A percentile compares a stretch with the other conserved stretches of the same genome.
Evolutionary conservation across 1,140 invertebrate genomes (phyloP).

Genomic region (Aplysia californica): DNA sequence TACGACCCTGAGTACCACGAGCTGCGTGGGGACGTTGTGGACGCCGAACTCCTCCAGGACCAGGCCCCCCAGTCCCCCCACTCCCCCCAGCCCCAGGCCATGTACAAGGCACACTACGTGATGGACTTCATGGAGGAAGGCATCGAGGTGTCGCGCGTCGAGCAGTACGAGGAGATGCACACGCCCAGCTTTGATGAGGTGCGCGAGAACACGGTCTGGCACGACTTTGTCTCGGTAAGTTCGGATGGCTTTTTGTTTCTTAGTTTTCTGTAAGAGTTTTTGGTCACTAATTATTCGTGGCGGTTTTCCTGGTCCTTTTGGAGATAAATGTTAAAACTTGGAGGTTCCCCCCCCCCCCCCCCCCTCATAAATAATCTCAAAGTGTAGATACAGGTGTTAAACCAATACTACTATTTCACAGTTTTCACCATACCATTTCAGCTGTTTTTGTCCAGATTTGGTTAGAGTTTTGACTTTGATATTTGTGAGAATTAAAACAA

Average conservation of each 20-base stretch:
- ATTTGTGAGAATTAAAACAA: too few relatives aligned
- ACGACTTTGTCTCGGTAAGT: conserved; percentile 85
- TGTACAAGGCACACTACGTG: conserved; percentile 21
- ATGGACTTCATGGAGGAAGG: conserved; percentile 47
- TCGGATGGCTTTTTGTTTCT: neutral
- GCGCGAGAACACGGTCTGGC: conserved; percentile 83
- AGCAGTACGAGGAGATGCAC: conserved; percentile 80
- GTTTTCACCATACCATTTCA: too few relatives aligned
- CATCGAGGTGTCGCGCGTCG: conserved; percentile 82
- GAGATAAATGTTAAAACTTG: too few relatives aligned
- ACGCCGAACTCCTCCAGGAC: conserved; percentile 78
- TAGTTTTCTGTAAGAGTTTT: neutral
- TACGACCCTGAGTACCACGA: conserved; percentile 30
- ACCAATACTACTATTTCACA: too few relatives aligned
- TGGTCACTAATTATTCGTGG: too few relatives aligned
- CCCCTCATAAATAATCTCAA: too few relatives aligned
- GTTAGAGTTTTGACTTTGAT: too few relatives aligned
- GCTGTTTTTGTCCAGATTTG: too few relatives aligned
- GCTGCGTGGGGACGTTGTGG: conserved; percentile 70
- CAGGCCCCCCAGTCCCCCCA: too few relatives aligned
- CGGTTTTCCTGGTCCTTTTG: too few relatives aligned
- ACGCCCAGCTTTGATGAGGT: conserved; percentile 84
- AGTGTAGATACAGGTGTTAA: too few relatives aligned
- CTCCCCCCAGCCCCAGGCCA: conserved; percentile 70
- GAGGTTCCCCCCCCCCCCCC: too few relatives aligned